Evolutionary conservation across 2,888 invertebrate species (phyloP), one percentile per base, ranked within the genome.

Genomic region (Archips crataeganus): DNA sequence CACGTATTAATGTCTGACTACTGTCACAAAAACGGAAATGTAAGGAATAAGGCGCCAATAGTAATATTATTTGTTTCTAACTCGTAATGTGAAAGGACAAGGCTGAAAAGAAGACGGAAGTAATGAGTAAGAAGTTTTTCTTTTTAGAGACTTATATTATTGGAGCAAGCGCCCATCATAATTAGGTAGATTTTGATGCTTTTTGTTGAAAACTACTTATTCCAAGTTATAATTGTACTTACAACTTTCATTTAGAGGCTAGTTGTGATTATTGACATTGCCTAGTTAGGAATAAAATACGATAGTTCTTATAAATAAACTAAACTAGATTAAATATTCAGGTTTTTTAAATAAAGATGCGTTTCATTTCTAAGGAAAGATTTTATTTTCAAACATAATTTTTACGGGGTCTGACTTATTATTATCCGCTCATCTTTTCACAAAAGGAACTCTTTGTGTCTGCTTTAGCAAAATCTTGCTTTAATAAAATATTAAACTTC

Each of bases 61-160:
- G 65, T 59, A 59, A 36, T 64, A 54, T 64, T 70, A 54, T 71
- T 71, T 70, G 63, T 57, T 64, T 49, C 59, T 23, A 49, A 71
- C 60, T 71, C n/a, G 60, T 60, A 65, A 65, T 65, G 49, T 32
- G 42, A 60, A 39, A 23, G 8, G 71, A 70, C 39, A 49, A 39
- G 59, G 65, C 59, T 49, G 36, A 39, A 39, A 23, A 32, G n/a
- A 42, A 49, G 65, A 39, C 34, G 65, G 65, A 60, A 60, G 65
- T 45, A 62, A 71, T 65, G 51, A 65, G 65, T 71, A 60, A 32
- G 60, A 71, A 60, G 71, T 71, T 71, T 49, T 45, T 51, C 23
- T 60, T 9, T 6, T 36, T 60, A 49, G 39, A n/a, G 49, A 36
- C 60, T n/a, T 60, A 13, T 36, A 32, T 57, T 59, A 65, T 15